A percentile compares a stretch with the other conserved stretches of the same genome.
These are phyloP conservation scores for Argyresthia goedartella DNA, from an alignment of 2,888 invertebrate species.

Conservation along the genomic window DNA sequence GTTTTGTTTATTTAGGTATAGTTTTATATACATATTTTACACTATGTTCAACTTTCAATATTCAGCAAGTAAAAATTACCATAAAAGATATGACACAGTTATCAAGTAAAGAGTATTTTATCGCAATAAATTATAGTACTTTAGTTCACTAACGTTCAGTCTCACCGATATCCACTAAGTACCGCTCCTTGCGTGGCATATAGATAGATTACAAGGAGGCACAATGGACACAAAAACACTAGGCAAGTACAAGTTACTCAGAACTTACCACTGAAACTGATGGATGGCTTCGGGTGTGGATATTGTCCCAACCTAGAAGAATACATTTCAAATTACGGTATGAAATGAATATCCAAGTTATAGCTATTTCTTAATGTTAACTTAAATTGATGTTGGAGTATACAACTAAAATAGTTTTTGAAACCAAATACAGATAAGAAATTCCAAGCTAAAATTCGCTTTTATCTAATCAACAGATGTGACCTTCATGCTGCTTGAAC, in stretches of 20 bases:
- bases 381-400: too few species aligned
- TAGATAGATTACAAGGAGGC: neutral
- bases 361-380: neutral
- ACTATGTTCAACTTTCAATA: neutral
- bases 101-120: neutral
- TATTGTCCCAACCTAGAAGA: neutral
- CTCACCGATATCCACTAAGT: neutral
- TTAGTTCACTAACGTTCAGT: constrained; percentile 1
- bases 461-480: too few species aligned
- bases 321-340: neutral
- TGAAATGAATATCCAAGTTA: neutral
- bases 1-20: constrained; percentile 17
- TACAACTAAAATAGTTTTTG: too few species aligned
- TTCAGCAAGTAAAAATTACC: neutral
- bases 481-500: too few species aligned
- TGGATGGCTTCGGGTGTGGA: neutral
- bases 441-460: too few species aligned
- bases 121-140: neutral
- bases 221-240: constrained; percentile 42
- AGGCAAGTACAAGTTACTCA: constrained; percentile 39
- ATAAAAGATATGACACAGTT: neutral
- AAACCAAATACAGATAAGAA: too few species aligned
- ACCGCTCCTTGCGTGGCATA: neutral
- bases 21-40: too few species aligned
- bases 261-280: constrained; percentile 49